Percentiles rank a stretch among this genome's conserved stretches.
These are phyloP conservation scores for Nycteola revayana DNA, from an alignment of 2,888 invertebrate species.

Conservation along the genomic window DNA sequence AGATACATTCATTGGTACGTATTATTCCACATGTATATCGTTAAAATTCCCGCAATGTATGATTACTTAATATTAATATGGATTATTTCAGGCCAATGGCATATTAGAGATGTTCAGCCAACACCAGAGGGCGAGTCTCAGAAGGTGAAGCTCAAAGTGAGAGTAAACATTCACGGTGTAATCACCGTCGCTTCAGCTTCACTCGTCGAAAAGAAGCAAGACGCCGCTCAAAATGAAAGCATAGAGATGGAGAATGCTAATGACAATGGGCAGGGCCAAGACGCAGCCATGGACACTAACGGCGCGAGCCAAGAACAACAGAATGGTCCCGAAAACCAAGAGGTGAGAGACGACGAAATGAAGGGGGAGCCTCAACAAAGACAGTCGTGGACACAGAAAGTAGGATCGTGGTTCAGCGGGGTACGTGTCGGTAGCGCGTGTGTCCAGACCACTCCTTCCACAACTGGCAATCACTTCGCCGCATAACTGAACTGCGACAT, in stretches of 20 bases:
- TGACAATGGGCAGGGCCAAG: slow-evolving; percentile 67
- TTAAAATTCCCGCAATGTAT: too few relatives aligned
- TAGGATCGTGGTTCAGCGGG: slow-evolving; percentile 87
- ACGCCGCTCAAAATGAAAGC: slow-evolving; percentile 62
- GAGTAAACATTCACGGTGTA: slow-evolving; percentile 96
- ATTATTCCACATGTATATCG: too few relatives aligned
- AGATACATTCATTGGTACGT: slow-evolving; percentile 89
- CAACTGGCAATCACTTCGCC: too few relatives aligned
- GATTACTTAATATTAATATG: too few relatives aligned
- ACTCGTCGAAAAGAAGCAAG: slow-evolving; percentile 88
- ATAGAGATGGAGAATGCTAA: slow-evolving; percentile 72
- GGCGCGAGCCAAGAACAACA: slow-evolving; percentile 68
- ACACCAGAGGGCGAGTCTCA: slow-evolving; percentile 94
- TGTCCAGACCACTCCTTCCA: slow-evolving; percentile 38
- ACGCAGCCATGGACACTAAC: slow-evolving; percentile 76
- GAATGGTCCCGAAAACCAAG: slow-evolving; percentile 72
- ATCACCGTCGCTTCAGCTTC: slow-evolving; percentile 94
- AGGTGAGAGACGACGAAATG: slow-evolving; percentile 75
- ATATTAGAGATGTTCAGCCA: slow-evolving; percentile 91
- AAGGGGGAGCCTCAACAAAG: slow-evolving; percentile 70
- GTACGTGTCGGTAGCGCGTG: slow-evolving; percentile 83
- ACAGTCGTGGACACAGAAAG: slow-evolving; percentile 87
- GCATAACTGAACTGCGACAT: too few relatives aligned
- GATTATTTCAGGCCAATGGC: slow-evolving; percentile 84
- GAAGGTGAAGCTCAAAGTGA: slow-evolving; percentile 97